A percentile compares a stretch with the other conserved stretches of the same genome.
Conservation (phyloP, 2,797 vertebrate genomes). For the Artibeus jamaicensis region DNA sequence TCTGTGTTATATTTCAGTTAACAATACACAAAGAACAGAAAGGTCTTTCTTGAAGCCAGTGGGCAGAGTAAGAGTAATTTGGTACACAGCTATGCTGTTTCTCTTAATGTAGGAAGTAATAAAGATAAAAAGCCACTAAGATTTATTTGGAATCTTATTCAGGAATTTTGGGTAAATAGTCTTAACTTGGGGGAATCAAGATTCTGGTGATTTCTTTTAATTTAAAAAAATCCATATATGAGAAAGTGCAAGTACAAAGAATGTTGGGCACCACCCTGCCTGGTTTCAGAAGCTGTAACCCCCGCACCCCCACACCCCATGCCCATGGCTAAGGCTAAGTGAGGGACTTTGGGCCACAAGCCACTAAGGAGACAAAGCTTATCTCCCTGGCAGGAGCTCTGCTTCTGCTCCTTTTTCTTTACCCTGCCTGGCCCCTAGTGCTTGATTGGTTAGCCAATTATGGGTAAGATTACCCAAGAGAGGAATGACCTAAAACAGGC, state of each 20-base stretch:
- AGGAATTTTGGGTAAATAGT: background rate
- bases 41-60: background rate
- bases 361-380: too few relatives aligned
- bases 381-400: too few relatives aligned
- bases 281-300: too few relatives aligned
- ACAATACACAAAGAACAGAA: background rate
- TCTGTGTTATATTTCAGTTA: background rate
- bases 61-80: background rate
- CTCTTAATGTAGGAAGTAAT: background rate
- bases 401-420: too few relatives aligned
- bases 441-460: too few relatives aligned
- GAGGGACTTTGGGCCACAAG: too few relatives aligned
- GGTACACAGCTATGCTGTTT: background rate
- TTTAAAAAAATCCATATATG: background rate
- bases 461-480: too few relatives aligned
- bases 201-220: background rate
- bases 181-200: background rate
- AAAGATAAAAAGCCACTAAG: background rate
- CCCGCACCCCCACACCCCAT: too few relatives aligned
- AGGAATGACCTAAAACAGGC: too few relatives aligned
- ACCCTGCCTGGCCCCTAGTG: too few relatives aligned
- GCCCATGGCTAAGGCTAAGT: too few relatives aligned
- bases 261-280: too few relatives aligned
- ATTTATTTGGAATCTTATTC: background rate
- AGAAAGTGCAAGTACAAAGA: background rate